Base-by-base conservation (phyloP, 1,140 invertebrate genomes). In the Gerris buenoi region DNA sequence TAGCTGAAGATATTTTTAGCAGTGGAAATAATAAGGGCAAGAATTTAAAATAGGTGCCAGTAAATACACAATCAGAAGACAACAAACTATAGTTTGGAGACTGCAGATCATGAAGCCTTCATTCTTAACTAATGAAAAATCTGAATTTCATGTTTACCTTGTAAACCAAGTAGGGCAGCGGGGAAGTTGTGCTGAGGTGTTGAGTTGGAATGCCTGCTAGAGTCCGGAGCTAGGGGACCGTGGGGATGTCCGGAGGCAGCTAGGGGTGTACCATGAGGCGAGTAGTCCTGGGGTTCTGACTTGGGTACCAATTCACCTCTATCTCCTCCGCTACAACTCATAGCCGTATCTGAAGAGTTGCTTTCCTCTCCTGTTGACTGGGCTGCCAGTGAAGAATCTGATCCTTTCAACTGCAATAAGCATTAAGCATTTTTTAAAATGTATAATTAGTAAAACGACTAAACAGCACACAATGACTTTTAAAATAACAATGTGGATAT, bases 291-390 rank as follows among this genome's bases (percentile, higher is more conserved):
- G 23, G 61, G 62, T 2, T 56, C 58, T 2, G 28, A 56, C 10
- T 61, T 61, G 1, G 64, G 62, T 33, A 25, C 56, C 15, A 33
- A 18, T n/a, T 60, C 65, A 14, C 28, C 25, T 18, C 74, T 73
- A 73, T 76, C 76, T 29, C 83, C 84, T 29, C 83, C 84, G 27
- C 82, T 82, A 73, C 87, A 86, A 70, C 84, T 86, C 27, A 83
- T 79, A 63, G 83, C 85, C 15, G 85, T 85, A 72, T 87, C 86
- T 70, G 78, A 81, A 71, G 84, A 86, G 61, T 75, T 76, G 62
- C 74, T 76, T 68, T 92, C 89, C 72, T 91, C 89, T 27, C 88
- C 87, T 13, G 87, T 88, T 60, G 86, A 88, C 74, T 87, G 86
- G 13, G 85, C 83, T 78, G 84, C 78, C 23, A 79, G 72, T 26